Conservation (phyloP, 2,113 vertebrate species). For the Theristicus caerulescens region DNA sequence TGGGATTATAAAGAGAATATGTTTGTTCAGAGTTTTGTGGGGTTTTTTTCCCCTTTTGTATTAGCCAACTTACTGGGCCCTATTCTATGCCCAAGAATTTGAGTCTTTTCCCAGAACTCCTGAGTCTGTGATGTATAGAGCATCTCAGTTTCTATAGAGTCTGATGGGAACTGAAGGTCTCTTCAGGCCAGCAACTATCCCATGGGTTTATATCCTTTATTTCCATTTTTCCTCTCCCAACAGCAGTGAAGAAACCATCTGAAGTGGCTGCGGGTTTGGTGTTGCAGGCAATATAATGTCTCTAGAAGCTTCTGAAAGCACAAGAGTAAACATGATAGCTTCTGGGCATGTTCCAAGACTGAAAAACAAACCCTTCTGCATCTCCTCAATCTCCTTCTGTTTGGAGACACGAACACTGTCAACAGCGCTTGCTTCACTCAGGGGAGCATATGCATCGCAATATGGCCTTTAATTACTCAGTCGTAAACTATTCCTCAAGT, state of each 20-base stretch:
- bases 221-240: not conserved
- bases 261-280: not conserved
- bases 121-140: not conserved
- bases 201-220: not conserved
- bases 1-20: not conserved
- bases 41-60: not conserved
- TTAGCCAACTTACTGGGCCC: not conserved
- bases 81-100: not conserved
- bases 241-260: not conserved
- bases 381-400: conserved; percentile 39
- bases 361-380: not conserved
- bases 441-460: conserved; percentile 23
- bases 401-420: conserved; percentile 21
- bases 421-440: conserved; percentile 8
- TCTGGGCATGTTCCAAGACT: conserved; percentile 2
- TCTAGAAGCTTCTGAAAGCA: conserved; percentile 19
- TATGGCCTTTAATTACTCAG: conserved; percentile 51
- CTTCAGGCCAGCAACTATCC: not conserved
- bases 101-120: not conserved
- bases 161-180: not conserved
- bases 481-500: not conserved
- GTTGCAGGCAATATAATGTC: not conserved
- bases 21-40: not conserved
- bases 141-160: not conserved
- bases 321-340: not conserved